A percentile compares a stretch with the other conserved stretches of the same genome.
These are phyloP conservation scores for Parauchenoglanis punctatus DNA, from an alignment of 2,797 vertebrate species.

Conservation along the genomic window DNA sequence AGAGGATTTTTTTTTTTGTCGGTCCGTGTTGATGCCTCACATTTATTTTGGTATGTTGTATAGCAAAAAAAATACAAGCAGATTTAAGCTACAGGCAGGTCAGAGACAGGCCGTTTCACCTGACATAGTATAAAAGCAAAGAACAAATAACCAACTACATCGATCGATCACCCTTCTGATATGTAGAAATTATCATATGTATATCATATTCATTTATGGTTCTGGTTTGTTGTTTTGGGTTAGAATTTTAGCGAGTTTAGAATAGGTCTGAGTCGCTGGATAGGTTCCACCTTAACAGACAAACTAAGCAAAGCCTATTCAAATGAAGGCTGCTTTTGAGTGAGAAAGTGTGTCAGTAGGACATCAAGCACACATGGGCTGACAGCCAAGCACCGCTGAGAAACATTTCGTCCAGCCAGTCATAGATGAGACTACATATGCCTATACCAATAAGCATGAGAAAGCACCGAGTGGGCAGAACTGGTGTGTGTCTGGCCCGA, in stretches of 20 bases:
- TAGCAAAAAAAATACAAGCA: neutral
- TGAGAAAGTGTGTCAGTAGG: constrained; percentile 85
- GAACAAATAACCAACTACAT: neutral
- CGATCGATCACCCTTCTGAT: neutral
- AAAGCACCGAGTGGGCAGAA: constrained; percentile 58
- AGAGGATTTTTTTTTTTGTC: neutral
- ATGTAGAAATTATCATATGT: neutral
- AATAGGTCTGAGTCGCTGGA: neutral
- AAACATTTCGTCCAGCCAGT: constrained; percentile 64
- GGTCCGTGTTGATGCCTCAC: neutral
- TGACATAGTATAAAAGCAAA: neutral
- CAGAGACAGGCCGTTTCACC: neutral
- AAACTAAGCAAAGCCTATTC: constrained; percentile 55
- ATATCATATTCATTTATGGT: neutral
- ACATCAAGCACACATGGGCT: constrained; percentile 78
- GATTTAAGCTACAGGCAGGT: neutral
- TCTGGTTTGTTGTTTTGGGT: neutral
- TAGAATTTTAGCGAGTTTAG: neutral
- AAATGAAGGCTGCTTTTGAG: constrained; percentile 62
- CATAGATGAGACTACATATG: constrained; percentile 17
- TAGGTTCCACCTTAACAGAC: constrained; percentile 75
- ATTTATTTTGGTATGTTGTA: neutral
- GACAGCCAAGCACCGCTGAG: constrained; percentile 56
- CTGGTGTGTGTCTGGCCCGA: constrained; percentile 71
- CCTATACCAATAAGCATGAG: constrained; percentile 63